Evolutionary conservation across 2,113 vertebrate species (phyloP).

Genomic region (Amblyopsis rosae): DNA sequence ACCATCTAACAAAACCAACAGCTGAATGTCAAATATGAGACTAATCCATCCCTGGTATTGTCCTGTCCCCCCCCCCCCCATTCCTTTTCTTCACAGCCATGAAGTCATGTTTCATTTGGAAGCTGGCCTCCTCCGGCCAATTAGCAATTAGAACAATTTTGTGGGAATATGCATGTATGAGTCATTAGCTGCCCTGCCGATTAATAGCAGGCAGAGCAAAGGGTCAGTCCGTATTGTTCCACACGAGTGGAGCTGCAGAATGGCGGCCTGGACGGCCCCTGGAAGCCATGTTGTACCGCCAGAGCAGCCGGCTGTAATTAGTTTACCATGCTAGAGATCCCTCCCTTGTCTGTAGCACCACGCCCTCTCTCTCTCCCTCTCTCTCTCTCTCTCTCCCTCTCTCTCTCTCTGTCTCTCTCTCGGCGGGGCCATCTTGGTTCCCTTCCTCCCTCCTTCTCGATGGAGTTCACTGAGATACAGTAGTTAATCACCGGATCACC

Average conservation of each 20-base stretch:
- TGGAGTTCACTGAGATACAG: constrained; percentile 88
- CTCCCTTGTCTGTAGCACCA: constrained; percentile 70
- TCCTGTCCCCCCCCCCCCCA: not conserved
- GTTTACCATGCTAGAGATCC: constrained; percentile 94
- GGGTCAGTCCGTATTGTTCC: constrained; percentile 93
- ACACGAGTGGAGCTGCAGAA: constrained; percentile 87
- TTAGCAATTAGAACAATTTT: constrained; percentile 99
- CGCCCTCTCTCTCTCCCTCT: not conserved
- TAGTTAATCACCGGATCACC: constrained; percentile 94
- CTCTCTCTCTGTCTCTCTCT: no score
- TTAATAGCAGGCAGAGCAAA: constrained; percentile 87
- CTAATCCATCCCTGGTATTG: no score
- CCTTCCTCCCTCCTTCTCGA: constrained; percentile 67
- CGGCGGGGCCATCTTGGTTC: constrained; percentile 76
- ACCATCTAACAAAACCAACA: constrained; percentile 73
- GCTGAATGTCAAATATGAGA: constrained; percentile 62
- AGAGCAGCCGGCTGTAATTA: constrained; percentile 90
- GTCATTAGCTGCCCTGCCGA: constrained; percentile 97
- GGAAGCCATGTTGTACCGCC: constrained; percentile 83
- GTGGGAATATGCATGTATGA: constrained; percentile 96
- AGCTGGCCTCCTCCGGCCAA: constrained; percentile 92
- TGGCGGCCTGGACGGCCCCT: constrained; percentile 86
- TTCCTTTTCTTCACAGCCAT: constrained; percentile 72
- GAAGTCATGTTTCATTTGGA: constrained; percentile 94
- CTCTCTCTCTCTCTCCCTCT: no score